A percentile compares a stretch with the other conserved stretches of the same genome.
These are phyloP conservation scores for Labeo rohita DNA, from an alignment of 2,113 vertebrate species.

Conservation along the genomic window DNA sequence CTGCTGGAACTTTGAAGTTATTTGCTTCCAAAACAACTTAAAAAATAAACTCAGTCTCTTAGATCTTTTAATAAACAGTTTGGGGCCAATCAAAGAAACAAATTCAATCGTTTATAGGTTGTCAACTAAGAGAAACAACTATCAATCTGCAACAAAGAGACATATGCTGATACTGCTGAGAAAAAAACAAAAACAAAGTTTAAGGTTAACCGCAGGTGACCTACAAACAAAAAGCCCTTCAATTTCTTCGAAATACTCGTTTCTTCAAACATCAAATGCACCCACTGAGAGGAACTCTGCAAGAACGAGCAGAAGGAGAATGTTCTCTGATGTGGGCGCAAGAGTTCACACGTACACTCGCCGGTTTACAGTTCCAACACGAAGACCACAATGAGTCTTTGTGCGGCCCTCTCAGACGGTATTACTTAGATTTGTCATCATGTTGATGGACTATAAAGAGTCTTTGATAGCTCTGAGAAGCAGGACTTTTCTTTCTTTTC, in stretches of 20 bases:
- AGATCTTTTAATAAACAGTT: neutral
- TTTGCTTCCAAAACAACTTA: neutral
- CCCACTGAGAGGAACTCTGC: neutral
- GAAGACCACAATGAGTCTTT: conserved; percentile 15
- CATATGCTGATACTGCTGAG: neutral
- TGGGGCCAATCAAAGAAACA: neutral
- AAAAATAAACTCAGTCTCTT: neutral
- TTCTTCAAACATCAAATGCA: neutral
- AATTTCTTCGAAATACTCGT: neutral
- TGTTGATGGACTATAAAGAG: conserved; percentile 33
- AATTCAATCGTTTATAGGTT: neutral
- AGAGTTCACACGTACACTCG: conserved; percentile 1
- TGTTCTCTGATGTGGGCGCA: conserved; percentile 1
- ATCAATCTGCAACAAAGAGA: neutral
- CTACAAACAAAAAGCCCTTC: neutral
- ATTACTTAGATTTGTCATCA: conserved; percentile 20
- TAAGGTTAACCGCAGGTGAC: neutral
- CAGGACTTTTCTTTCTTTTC: conserved; percentile 3
- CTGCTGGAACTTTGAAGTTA: neutral
- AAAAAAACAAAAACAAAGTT: neutral
- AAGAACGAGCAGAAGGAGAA: neutral
- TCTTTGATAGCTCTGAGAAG: conserved; percentile 19
- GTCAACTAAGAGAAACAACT: neutral
- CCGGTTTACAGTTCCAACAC: neutral
- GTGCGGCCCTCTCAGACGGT: neutral